Evolutionary conservation across 2,888 invertebrate genomes (phyloP), one percentile per base, ranked within the genome.

Genomic region (Melitaea athalia): DNA sequence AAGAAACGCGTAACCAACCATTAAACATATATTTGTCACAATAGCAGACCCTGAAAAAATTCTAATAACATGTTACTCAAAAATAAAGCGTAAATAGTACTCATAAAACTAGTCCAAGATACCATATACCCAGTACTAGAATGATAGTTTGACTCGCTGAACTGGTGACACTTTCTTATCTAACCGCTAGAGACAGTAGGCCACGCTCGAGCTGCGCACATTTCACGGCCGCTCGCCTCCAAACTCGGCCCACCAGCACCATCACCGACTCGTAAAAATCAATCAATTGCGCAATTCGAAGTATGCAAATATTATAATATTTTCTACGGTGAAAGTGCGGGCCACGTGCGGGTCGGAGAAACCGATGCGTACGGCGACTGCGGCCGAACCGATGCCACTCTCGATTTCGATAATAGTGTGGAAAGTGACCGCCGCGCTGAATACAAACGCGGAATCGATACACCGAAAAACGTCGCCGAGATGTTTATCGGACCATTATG

Each of bases 241-340:
- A 60, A 63, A 24, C 11, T 38, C 55, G 57, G 42, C 59, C 59
- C 52, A 53, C 52, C 45, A 63, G 43, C 42, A 14, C 49, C 50
- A 24, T 31, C 47, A 47, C 38, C 63, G 55, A 63, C 15, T 53
- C 68, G 70, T 69, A 68, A 69, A 38, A 72, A 74, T 69, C 74
- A 73, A 74, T 74, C 63, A 33, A 71, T 85, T 80, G 77, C 78
- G 78, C 79, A 84, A 85, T 73, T 68, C 53, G 72, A 60, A 64
- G 78, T 82, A 83, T 85, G 80, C 78, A 80, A 83, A 84, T 80
- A 81, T 61, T 68, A 71, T 79, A 79, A 78, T 73, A 75, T 80
- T 81, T 79, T 80, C 77, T 79, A 76, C 78, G 82, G 87, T 83
- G 88, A 88, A 87, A 88, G 88, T 85, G 72, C 75, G 73, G 71